phyloP scores from a whole-genome alignment of 2,888 invertebrate genomes.

The Apamea anceps region DNA sequence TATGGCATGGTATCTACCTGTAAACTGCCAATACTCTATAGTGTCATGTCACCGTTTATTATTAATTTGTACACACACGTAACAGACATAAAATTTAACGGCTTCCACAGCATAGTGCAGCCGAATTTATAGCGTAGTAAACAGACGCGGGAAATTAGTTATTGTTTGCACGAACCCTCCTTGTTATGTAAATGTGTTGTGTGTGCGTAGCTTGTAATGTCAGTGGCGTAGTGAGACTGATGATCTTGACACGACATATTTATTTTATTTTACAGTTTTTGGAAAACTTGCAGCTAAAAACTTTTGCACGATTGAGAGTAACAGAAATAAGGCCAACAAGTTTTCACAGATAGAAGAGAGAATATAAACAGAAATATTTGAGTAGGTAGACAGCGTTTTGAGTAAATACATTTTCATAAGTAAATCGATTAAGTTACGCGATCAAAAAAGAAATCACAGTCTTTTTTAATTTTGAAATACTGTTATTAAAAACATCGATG shows the following conservation, averaged over 20 bases:
- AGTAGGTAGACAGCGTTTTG: no score
- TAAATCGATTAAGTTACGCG: no score
- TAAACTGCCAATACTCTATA: slow-evolving; percentile 14
- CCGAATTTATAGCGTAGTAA: slow-evolving; percentile 44
- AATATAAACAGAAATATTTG: no score
- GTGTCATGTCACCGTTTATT: slow-evolving; percentile 29
- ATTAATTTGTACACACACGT: slow-evolving; percentile 53
- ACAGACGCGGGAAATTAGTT: slow-evolving; percentile 43
- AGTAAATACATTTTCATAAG: no score
- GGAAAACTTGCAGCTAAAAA: no score
- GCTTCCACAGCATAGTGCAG: slow-evolving; percentile 39
- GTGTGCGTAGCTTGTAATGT: slow-evolving; percentile 8
- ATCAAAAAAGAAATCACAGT: no score
- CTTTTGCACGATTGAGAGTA: no score
- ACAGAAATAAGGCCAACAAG: no score
- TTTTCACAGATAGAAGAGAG: no score
- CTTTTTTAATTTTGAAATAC: no score
- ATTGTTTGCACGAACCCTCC: slow-evolving; percentile 36
- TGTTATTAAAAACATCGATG: no score
- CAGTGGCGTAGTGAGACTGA: slow-evolving; percentile 1
- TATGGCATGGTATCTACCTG: neutral
- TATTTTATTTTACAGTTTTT: no score
- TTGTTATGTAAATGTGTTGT: slow-evolving; percentile 48
- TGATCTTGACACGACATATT: slow-evolving; percentile 1
- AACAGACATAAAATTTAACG: slow-evolving; percentile 49